These are phyloP conservation scores for Lithophane ornitopus DNA, from an alignment of 2,888 invertebrate species.

Conservation along the genomic window DNA sequence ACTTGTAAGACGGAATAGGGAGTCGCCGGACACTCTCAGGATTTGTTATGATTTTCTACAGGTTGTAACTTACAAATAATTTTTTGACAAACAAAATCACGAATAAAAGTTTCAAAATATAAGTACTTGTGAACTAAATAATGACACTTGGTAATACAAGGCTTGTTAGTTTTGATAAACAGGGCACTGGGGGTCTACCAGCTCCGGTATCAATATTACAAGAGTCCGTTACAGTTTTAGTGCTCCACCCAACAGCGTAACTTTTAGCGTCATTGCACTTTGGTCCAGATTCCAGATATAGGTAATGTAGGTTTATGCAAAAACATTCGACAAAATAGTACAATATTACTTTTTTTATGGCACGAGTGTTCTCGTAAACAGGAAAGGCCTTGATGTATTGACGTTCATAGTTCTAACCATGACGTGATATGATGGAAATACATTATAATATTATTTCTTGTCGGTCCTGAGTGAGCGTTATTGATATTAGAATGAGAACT, in stretches of 20 bases:
- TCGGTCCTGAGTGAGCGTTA: background rate
- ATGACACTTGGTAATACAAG: too few relatives aligned
- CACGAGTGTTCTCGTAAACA: conserved; percentile 27
- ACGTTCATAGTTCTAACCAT: conserved; percentile 40
- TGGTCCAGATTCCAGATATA: background rate
- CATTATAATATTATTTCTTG: conserved; percentile 4
- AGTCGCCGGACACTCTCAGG: too few relatives aligned
- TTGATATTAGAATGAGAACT: background rate
- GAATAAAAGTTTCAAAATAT: too few relatives aligned
- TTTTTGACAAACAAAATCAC: too few relatives aligned
- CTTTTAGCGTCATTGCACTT: conserved; percentile 12
- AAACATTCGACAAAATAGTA: background rate
- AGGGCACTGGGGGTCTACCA: too few relatives aligned
- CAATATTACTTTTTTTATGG: conserved; percentile 17
- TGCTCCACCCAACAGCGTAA: background rate
- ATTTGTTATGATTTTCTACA: too few relatives aligned
- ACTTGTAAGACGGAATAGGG: too few relatives aligned
- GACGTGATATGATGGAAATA: conserved; percentile 34
- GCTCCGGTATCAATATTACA: conserved; percentile 16
- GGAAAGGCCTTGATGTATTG: conserved; percentile 37
- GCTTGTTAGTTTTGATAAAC: too few relatives aligned
- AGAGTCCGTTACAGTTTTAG: background rate
- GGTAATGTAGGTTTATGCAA: background rate
- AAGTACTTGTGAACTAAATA: too few relatives aligned
- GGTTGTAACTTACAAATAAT: too few relatives aligned